These are phyloP conservation scores for Diadromus collaris DNA, from an alignment of 2,888 invertebrate species.

Conservation along the genomic window DNA sequence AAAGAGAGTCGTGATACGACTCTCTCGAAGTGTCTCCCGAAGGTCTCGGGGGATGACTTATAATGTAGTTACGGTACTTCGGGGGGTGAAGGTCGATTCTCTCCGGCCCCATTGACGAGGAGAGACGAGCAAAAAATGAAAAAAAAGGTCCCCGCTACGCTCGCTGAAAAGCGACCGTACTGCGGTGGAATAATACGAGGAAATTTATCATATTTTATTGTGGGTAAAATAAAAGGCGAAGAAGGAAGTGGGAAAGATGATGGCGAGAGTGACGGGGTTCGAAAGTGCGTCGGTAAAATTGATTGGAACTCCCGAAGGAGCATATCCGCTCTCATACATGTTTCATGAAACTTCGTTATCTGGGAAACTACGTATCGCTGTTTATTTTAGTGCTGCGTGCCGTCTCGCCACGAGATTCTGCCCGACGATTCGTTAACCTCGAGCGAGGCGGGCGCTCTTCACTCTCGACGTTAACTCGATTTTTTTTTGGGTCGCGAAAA, in stretches of 20 bases:
- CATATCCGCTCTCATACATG: conserved; percentile 62
- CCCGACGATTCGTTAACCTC: background rate
- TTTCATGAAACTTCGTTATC: conserved; percentile 63
- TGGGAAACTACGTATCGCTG: conserved; percentile 21
- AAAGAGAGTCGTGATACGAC: no score
- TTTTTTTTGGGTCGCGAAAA: background rate
- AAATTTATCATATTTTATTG: conserved; percentile 42
- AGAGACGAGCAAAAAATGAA: background rate
- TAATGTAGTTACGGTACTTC: conserved; percentile 29
- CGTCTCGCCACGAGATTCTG: background rate
- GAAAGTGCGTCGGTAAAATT: conserved; percentile 39
- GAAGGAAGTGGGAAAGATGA: background rate
- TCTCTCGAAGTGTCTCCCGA: no score
- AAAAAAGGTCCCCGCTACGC: background rate
- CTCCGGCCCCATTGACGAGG: background rate
- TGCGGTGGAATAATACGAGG: conserved; percentile 13
- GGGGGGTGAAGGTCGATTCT: conserved; percentile 21
- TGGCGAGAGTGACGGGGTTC: conserved; percentile 4
- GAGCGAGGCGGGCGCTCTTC: background rate
- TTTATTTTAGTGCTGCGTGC: background rate
- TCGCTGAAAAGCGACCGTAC: conserved; percentile 1
- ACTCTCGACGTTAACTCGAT: background rate
- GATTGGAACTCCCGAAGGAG: conserved; percentile 32
- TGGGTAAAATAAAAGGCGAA: background rate
- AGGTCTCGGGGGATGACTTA: conserved; percentile 22